Evolutionary conservation across 2,888 invertebrate genomes (phyloP).

Genomic region (Pherbina coryleti): DNA sequence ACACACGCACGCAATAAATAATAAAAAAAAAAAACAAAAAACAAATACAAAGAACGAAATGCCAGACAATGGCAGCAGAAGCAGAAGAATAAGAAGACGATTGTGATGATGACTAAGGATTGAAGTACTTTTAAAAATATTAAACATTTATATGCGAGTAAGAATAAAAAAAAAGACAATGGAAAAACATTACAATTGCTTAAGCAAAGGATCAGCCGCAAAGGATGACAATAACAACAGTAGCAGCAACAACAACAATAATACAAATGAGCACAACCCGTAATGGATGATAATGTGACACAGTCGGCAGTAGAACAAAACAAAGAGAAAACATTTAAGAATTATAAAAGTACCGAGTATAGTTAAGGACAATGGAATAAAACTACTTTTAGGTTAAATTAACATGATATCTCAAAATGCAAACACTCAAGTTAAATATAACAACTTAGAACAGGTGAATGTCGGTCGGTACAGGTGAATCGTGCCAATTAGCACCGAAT

Average conservation of each 20-base stretch:
- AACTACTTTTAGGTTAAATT: too few species aligned
- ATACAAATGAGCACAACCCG: background rate
- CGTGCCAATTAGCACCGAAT: too few species aligned
- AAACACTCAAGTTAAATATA: background rate
- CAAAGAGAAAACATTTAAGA: background rate
- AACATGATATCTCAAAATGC: background rate
- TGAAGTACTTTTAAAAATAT: constrained; percentile 35
- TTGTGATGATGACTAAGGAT: background rate
- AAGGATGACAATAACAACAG: background rate
- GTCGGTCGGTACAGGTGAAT: too few species aligned
- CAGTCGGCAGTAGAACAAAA: background rate
- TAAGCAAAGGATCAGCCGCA: background rate
- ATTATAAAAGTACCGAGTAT: background rate
- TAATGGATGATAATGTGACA: background rate
- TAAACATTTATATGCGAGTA: constrained; percentile 23
- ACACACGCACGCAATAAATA: background rate
- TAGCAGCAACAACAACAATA: background rate
- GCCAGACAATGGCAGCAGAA: background rate
- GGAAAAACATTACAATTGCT: background rate
- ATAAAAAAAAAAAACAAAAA: background rate
- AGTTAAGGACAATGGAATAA: background rate
- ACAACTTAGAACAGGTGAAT: too few species aligned
- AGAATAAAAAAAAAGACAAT: background rate
- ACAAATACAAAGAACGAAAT: background rate
- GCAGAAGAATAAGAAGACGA: background rate